A percentile compares a stretch with the other conserved stretches of the same genome.
phyloP scores from a whole-genome alignment of 2,888 invertebrate genomes.

The Brenthis hecate region DNA sequence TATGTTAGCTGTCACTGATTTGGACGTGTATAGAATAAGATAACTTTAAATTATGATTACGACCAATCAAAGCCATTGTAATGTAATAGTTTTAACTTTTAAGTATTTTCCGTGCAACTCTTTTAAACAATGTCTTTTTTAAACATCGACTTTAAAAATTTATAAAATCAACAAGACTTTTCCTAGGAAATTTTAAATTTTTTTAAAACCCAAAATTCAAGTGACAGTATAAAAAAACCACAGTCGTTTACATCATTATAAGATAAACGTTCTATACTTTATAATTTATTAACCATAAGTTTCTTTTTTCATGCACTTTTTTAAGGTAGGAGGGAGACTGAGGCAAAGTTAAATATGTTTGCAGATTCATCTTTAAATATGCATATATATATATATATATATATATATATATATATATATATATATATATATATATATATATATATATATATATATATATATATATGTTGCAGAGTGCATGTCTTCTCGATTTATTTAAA shows the following conservation, averaged over 20 bases:
- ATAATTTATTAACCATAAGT: no score
- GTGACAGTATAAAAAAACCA: no score
- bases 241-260: no score
- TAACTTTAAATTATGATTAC: constrained; percentile 24
- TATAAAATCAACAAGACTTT: no score
- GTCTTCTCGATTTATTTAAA: constrained; percentile 69
- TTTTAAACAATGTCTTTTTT: no score
- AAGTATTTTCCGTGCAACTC: no score
- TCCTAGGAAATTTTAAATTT: no score
- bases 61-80: constrained; percentile 2
- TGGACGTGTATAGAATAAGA: constrained; percentile 24
- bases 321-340: constrained; percentile 30
- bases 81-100: constrained; percentile 26
- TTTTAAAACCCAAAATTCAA: no score
- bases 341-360: constrained; percentile 47
- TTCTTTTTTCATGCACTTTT: no score
- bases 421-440: constrained; percentile 39
- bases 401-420: constrained; percentile 39
- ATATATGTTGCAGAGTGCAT: constrained; percentile 58
- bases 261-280: no score
- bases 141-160: no score
- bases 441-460: constrained; percentile 39
- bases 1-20: constrained; percentile 18
- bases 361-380: constrained; percentile 60
- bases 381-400: constrained; percentile 16